Evolutionary conservation across 2,113 vertebrate genomes (phyloP).

Genomic region (Lynx canadensis): DNA sequence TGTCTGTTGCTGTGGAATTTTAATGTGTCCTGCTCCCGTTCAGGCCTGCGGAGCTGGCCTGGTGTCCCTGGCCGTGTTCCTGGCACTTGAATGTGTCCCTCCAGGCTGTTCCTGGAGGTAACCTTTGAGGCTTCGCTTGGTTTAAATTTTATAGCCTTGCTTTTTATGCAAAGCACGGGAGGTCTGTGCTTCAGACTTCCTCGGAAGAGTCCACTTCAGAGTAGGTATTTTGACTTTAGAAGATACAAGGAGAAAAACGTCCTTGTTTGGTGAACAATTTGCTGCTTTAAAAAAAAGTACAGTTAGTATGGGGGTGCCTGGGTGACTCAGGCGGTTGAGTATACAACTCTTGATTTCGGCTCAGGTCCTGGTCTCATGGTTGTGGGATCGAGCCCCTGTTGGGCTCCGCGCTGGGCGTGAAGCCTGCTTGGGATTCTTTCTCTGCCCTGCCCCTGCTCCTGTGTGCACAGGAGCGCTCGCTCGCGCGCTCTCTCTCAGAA

Average conservation of each 20-base stretch:
- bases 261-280: not conserved
- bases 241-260: not conserved
- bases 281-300: not conserved
- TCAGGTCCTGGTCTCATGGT: too few species aligned
- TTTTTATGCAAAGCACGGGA: fast-evolving
- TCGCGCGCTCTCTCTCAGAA: too few species aligned
- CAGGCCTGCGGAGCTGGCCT: fast-evolving
- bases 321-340: too few species aligned
- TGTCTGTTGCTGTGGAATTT: not conserved
- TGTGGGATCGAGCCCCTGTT: too few species aligned
- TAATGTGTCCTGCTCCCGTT: fast-evolving
- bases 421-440: too few species aligned
- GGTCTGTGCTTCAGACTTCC: not conserved
- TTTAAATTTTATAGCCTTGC: not conserved
- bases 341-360: too few species aligned
- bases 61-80: not conserved
- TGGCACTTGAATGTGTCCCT: not conserved
- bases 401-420: too few species aligned
- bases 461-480: too few species aligned
- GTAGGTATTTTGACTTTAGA: not conserved
- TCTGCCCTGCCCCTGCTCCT: too few species aligned
- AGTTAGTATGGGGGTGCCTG: not conserved
- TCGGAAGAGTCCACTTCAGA: not conserved
- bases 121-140: not conserved
- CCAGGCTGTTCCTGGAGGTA: not conserved